Evolutionary conservation across 2,113 vertebrate species (phyloP).

Genomic region (Cyanoramphus novaezelandiae): DNA sequence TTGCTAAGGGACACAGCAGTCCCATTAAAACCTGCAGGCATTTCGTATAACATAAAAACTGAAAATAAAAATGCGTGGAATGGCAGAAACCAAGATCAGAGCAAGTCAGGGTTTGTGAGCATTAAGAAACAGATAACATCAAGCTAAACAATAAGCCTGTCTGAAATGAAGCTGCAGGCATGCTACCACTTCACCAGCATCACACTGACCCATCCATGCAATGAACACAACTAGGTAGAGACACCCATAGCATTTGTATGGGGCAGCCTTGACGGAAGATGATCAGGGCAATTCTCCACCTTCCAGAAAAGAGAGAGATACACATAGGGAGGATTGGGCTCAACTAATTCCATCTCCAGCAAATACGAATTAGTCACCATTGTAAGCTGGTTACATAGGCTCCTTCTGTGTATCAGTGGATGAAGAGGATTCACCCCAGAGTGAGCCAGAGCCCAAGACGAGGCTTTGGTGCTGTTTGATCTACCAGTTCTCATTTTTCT

Average conservation of each 20-base stretch:
- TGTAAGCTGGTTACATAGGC: not conserved
- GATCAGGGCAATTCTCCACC: fast-evolving
- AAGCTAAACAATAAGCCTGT: not conserved
- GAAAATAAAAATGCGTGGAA: not conserved
- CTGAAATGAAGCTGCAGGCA: not conserved
- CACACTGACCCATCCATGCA: fast-evolving
- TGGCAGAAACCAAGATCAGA: not conserved
- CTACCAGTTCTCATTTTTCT: not conserved
- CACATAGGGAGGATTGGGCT: not conserved
- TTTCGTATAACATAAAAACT: not conserved
- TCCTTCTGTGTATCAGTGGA: not conserved
- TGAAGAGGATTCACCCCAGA: not conserved
- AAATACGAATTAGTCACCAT: not conserved
- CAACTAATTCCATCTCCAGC: not conserved
- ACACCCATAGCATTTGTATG: not conserved
- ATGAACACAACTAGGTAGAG: not conserved
- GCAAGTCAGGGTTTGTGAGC: not conserved
- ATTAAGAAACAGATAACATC: not conserved
- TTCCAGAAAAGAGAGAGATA: not conserved
- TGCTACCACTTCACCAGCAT: not conserved
- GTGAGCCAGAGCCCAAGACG: not conserved
- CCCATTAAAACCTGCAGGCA: not conserved
- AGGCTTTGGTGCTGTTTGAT: not conserved
- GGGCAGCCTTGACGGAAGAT: not conserved
- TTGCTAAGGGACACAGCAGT: not conserved